Percentiles rank a stretch among this genome's conserved stretches.
These are phyloP conservation scores for Clivina fossor DNA, from an alignment of 2,888 invertebrate species.

Conservation along the genomic window DNA sequence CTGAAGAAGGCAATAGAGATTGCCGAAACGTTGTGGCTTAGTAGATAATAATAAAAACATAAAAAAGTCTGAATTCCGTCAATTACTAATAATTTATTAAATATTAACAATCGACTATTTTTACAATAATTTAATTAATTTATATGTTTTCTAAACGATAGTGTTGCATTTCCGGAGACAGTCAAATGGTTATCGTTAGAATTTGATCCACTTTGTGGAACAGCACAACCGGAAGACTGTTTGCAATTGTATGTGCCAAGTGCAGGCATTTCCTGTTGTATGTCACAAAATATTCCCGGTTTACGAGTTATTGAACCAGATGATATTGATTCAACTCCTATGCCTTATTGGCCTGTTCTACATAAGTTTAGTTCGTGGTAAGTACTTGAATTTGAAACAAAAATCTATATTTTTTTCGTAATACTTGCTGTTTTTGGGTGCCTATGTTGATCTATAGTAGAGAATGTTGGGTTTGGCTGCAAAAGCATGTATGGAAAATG, in stretches of 20 bases:
- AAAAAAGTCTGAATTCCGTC: no score
- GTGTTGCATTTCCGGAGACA: conserved; percentile 83
- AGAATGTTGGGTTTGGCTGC: no score
- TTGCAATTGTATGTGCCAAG: conserved; percentile 71
- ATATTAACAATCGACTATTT: no score
- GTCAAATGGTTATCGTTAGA: conserved; percentile 93
- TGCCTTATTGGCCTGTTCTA: conserved; percentile 65
- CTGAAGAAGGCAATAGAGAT: no score
- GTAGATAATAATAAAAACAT: no score
- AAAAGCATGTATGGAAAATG: no score
- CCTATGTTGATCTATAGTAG: no score
- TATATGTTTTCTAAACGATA: conserved; percentile 47
- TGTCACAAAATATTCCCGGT: conserved; percentile 41
- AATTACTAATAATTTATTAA: no score
- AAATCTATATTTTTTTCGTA: not conserved
- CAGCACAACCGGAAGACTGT: conserved; percentile 91
- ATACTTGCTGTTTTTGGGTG: no score
- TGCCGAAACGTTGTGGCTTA: no score
- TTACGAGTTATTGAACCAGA: conserved; percentile 45
- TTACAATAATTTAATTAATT: no score
- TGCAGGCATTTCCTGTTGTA: conserved; percentile 38
- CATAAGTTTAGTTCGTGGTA: conserved; percentile 65
- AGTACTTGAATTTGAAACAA: conserved; percentile 37
- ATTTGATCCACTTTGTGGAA: conserved; percentile 90
- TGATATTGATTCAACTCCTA: conserved; percentile 47